Evolutionary conservation across 2,888 invertebrate genomes (phyloP).

Genomic region (Pseudeuparius sepicola): DNA sequence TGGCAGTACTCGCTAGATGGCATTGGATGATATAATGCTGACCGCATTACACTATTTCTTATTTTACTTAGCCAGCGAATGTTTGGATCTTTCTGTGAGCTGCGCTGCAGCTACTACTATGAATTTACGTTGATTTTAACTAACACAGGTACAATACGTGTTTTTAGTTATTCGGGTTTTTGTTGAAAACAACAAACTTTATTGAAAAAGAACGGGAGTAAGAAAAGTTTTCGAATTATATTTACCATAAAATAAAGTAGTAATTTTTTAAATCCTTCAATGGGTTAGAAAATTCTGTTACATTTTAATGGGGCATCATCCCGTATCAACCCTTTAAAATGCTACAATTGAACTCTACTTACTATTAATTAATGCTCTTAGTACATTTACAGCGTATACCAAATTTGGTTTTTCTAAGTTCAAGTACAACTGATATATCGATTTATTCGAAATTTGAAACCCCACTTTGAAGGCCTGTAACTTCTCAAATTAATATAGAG

Average conservation of each 20-base stretch:
- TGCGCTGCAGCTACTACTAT: too few species aligned
- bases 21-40: too few species aligned
- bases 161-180: conserved; percentile 3
- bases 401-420: conserved; percentile 1
- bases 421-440: conserved; percentile 2
- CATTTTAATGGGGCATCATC: conserved; percentile 2
- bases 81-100: too few species aligned
- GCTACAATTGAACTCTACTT: background rate
- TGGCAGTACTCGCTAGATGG: too few species aligned
- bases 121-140: conserved; percentile 1
- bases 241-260: background rate
- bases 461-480: background rate
- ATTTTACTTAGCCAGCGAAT: too few species aligned
- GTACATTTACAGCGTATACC: too few species aligned
- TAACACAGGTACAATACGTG: conserved; percentile 1
- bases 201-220: background rate
- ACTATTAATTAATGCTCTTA: too few species aligned
- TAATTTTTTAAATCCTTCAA: conserved; percentile 1
- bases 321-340: conserved; percentile 3
- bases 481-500: background rate
- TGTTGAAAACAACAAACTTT: conserved; percentile 2
- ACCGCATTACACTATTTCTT: too few species aligned
- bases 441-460: conserved; percentile 3
- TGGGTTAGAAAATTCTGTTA: conserved; percentile 1
- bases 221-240: background rate